phyloP scores from a whole-genome alignment of 2,113 vertebrate species.

The Anser cygnoides region DNA sequence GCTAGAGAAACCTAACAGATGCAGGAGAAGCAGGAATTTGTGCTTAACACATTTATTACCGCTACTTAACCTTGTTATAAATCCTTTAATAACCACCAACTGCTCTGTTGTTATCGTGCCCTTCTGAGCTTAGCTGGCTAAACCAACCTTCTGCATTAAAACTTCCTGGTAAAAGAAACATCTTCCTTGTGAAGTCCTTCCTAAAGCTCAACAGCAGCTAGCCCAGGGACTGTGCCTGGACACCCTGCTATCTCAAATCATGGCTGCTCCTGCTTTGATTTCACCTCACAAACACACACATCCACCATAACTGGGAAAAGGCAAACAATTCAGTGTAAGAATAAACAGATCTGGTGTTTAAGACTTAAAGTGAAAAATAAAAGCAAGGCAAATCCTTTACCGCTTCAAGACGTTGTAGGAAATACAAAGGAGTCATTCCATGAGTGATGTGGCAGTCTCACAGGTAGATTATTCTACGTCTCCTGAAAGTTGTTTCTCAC shows the following conservation, averaged over 20 bases:
- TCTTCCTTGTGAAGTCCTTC: background rate
- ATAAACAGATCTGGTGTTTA: background rate
- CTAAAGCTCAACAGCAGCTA: background rate
- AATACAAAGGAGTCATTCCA: accelerated
- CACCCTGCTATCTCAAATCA: background rate
- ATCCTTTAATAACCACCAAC: background rate
- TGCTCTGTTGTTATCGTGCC: background rate
- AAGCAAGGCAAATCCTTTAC: background rate
- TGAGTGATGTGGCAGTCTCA: background rate
- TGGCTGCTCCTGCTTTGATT: background rate
- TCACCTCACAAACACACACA: background rate
- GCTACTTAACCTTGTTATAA: background rate
- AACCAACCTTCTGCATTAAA: background rate
- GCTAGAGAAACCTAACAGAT: background rate
- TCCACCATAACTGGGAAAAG: background rate
- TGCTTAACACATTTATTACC: background rate
- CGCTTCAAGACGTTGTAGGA: background rate
- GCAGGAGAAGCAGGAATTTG: background rate
- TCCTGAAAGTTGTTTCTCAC: background rate
- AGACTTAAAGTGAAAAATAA: background rate
- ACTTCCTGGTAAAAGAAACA: background rate
- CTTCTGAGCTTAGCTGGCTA: background rate
- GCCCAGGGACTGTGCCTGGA: background rate
- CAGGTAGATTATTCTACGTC: background rate
- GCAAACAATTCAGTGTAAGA: background rate